These are phyloP conservation scores for Chelonoidis abingdonii DNA, from an alignment of 2,113 vertebrate genomes.

Conservation along the genomic window DNA sequence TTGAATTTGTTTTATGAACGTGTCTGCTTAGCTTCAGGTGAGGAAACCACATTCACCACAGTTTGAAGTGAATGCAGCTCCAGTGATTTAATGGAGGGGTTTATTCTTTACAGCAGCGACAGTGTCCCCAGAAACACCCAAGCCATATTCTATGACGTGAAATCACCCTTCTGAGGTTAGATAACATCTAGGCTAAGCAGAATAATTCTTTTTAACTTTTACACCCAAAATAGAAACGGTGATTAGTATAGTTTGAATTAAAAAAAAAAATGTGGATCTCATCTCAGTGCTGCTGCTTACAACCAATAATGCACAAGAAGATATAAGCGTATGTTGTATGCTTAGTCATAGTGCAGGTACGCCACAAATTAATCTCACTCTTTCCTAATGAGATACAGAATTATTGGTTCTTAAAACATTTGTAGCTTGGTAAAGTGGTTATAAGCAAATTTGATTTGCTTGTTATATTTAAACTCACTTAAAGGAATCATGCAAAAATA, in stretches of 20 bases:
- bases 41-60: background rate
- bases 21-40: background rate
- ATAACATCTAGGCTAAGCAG: background rate
- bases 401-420: conserved; percentile 8
- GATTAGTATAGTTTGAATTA: background rate
- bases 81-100: fast-evolving
- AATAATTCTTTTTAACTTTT: background rate
- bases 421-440: background rate
- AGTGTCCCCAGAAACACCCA: background rate
- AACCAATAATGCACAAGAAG: background rate
- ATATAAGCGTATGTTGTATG: background rate
- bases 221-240: background rate
- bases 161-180: background rate
- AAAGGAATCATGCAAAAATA: background rate
- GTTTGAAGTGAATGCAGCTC: background rate
- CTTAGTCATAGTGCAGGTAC: background rate
- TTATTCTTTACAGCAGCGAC: fast-evolving
- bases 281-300: background rate
- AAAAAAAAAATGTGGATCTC: background rate
- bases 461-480: background rate
- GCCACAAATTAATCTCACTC: background rate
- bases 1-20: background rate
- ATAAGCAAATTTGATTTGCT: background rate
- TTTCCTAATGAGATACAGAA: background rate
- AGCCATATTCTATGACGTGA: background rate